Percentiles rank a stretch among this genome's conserved stretches.
phyloP scores from a whole-genome alignment of 2,113 vertebrate species.

The Benitochromis conjunctus region DNA sequence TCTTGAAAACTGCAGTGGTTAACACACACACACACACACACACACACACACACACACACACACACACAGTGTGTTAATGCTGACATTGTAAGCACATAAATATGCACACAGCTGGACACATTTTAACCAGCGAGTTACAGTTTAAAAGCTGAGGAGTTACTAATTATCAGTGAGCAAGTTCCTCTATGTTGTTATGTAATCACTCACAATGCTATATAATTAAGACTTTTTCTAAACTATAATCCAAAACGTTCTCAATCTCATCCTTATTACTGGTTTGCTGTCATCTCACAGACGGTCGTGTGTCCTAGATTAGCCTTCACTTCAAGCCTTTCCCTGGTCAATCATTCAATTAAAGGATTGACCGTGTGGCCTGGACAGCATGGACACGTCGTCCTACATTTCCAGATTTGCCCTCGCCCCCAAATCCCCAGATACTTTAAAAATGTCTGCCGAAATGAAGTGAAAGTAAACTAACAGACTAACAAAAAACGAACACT shows the following conservation, averaged over 20 bases:
- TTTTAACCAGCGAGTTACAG: not conserved
- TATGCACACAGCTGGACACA: not conserved
- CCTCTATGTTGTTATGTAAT: not conserved
- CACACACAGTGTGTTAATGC: not conserved
- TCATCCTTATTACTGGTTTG: not conserved
- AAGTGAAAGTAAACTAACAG: not conserved
- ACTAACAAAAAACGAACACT: not conserved
- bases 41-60: not conserved
- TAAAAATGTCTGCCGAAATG: not conserved
- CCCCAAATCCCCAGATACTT: not conserved
- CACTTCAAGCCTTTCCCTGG: not conserved
- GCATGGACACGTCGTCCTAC: not conserved
- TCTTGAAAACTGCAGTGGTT: not conserved
- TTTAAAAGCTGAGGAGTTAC: not conserved
- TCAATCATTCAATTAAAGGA: slow-evolving; percentile 57
- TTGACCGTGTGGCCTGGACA: slow-evolving; percentile 15
- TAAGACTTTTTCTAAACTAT: not conserved
- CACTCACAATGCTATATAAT: not conserved
- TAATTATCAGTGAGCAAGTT: not conserved
- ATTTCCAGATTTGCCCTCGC: not conserved
- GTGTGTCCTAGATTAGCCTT: slow-evolving; percentile 5
- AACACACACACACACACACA: not conserved
- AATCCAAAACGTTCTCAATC: not conserved
- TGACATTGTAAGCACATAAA: not conserved
- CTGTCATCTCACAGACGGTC: not conserved